These are phyloP conservation scores for Etheostoma spectabile DNA, from an alignment of 2,113 vertebrate genomes.

Conservation along the genomic window DNA sequence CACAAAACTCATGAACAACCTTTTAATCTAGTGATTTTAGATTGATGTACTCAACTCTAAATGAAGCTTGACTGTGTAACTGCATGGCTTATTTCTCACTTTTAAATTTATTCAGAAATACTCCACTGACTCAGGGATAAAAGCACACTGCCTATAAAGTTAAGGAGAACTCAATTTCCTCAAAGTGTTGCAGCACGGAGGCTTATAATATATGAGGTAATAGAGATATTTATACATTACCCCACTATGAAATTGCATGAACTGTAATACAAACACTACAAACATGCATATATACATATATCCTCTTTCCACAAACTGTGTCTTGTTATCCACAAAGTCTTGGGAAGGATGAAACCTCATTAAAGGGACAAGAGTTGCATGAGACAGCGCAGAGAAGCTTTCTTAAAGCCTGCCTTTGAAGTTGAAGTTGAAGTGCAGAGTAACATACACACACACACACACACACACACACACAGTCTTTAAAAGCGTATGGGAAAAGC, in stretches of 20 bases:
- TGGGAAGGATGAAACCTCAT: slow-evolving; percentile 66
- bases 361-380: slow-evolving; percentile 67
- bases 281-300: slow-evolving; percentile 35
- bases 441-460: neutral
- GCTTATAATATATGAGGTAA: slow-evolving; percentile 12
- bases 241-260: slow-evolving; percentile 30
- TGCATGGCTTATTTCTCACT: slow-evolving; percentile 19
- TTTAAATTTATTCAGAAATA: slow-evolving; percentile 25
- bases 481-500: slow-evolving; percentile 46
- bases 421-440: slow-evolving; percentile 53
- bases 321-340: slow-evolving; percentile 68
- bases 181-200: slow-evolving; percentile 18
- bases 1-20: slow-evolving; percentile 1
- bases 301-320: slow-evolving; percentile 41
- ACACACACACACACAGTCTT: slow-evolving; percentile 1
- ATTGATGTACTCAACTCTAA: slow-evolving; percentile 32
- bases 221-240: slow-evolving; percentile 15
- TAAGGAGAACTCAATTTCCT: slow-evolving; percentile 23
- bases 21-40: slow-evolving; percentile 29
- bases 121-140: slow-evolving; percentile 29
- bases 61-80: slow-evolving; percentile 29
- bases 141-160: slow-evolving; percentile 25
- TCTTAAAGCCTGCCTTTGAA: slow-evolving; percentile 74
- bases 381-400: slow-evolving; percentile 60
- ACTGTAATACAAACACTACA: slow-evolving; percentile 39